Evolutionary conservation across 2,113 vertebrate species (phyloP).

Genomic region (Ornithorhynchus anatinus): DNA sequence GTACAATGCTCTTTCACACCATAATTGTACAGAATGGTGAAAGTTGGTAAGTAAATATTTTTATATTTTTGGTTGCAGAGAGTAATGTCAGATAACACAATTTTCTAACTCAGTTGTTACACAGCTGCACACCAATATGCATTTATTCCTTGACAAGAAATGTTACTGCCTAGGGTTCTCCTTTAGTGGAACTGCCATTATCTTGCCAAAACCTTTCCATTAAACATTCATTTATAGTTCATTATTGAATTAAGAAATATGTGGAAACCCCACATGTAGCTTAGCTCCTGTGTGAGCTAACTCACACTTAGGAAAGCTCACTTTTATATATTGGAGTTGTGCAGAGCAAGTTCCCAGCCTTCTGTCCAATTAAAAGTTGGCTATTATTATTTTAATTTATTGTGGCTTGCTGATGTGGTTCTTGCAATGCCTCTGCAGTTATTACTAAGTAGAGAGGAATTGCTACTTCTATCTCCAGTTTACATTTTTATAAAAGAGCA

Average conservation of each 20-base stretch:
- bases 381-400: not conserved
- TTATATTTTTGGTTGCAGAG: conserved; percentile 1
- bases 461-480: not conserved
- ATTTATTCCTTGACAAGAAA: not conserved
- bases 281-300: not conserved
- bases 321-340: not conserved
- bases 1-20: not conserved
- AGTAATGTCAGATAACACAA: conserved; percentile 2
- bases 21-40: conserved; percentile 16
- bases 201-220: conserved; percentile 9
- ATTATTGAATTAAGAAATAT: not conserved
- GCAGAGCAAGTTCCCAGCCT: not conserved
- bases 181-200: not conserved
- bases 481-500: not conserved
- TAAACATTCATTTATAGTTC: conserved; percentile 3
- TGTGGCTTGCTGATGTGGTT: not conserved
- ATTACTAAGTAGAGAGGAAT: not conserved
- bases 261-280: not conserved
- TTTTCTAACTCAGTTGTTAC: conserved; percentile 8
- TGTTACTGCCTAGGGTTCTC: not conserved
- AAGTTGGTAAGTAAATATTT: conserved; percentile 66
- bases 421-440: not conserved
- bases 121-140: not conserved
- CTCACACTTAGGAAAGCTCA: not conserved
- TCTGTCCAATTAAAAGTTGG: not conserved